Conservation (phyloP, 2,113 vertebrate species). For the Sturnira hondurensis region DNA sequence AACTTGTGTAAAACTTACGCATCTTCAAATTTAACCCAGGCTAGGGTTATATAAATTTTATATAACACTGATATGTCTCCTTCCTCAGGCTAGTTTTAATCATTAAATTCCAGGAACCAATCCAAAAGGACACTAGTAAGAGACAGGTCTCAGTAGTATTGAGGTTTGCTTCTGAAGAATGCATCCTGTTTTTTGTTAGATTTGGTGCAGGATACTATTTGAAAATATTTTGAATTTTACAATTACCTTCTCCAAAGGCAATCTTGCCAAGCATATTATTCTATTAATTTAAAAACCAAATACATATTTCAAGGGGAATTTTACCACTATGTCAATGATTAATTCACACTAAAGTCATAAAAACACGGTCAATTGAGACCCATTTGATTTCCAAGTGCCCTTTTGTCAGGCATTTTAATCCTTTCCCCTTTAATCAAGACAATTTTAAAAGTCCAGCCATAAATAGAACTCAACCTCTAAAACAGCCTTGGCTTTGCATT, state of each 20-base stretch:
- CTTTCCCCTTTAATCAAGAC: constrained; percentile 4
- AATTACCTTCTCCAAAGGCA: constrained; percentile 12
- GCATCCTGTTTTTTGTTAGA: background rate
- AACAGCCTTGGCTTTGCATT: background rate
- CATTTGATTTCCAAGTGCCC: constrained; percentile 17
- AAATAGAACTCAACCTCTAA: constrained; percentile 2
- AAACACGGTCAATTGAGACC: constrained; percentile 28
- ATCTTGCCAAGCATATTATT: background rate
- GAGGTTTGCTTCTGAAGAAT: background rate
- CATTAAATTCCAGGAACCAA: constrained; percentile 19
- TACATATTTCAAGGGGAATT: constrained; percentile 36
- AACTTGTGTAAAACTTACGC: background rate
- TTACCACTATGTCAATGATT: constrained; percentile 22
- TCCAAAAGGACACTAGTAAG: constrained; percentile 24
- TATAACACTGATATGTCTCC: background rate
- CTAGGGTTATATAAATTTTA: no score
- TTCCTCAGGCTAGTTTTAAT: background rate
- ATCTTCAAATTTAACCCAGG: background rate
- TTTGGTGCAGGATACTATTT: background rate
- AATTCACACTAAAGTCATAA: constrained; percentile 44
- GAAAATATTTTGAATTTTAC: constrained; percentile 32
- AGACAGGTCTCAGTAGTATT: background rate
- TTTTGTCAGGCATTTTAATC: constrained; percentile 34
- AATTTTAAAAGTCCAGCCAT: background rate
- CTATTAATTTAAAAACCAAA: constrained; percentile 14